Evolutionary conservation across 23 tunicate genomes (phyloP).

Genomic region (Clavelina lepadiformis): DNA sequence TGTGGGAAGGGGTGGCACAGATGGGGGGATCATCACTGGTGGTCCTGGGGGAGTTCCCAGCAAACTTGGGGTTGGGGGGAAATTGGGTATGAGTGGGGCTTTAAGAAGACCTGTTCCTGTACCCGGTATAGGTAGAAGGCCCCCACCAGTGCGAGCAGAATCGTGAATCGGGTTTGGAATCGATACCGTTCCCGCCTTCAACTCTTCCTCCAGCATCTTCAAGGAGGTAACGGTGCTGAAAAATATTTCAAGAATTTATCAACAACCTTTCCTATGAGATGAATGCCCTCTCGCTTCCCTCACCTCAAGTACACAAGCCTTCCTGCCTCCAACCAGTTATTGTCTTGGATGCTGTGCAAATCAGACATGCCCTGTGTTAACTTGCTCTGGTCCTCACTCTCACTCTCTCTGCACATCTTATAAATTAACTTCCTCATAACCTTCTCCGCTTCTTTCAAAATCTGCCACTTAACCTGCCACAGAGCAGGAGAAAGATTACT

Average conservation of each 20-base stretch:
- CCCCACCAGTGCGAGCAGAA: not conserved
- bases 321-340: not conserved
- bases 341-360: not conserved
- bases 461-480: not conserved
- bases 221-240: slow-evolving; percentile 39
- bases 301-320: not conserved
- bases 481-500: slow-evolving; percentile 2
- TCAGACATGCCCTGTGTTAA: not conserved
- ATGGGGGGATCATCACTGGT: slow-evolving; percentile 6
- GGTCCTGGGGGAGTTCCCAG: slow-evolving; percentile 21
- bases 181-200: slow-evolving; percentile 4
- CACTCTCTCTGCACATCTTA: no score
- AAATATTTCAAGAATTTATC: not conserved
- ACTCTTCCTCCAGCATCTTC: slow-evolving; percentile 34
- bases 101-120: not conserved
- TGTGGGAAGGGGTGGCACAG: slow-evolving; percentile 1
- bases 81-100: slow-evolving; percentile 27
- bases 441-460: not conserved
- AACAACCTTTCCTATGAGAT: not conserved
- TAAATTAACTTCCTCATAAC: not conserved
- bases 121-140: slow-evolving; percentile 40
- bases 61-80: slow-evolving; percentile 25
- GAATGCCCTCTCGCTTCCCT: not conserved
- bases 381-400: not conserved
- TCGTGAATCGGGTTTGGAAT: slow-evolving; percentile 4